Percentiles rank a stretch among this genome's conserved stretches.
Conservation (phyloP, 2,888 invertebrate species). For the Petrophora chlorosata region DNA sequence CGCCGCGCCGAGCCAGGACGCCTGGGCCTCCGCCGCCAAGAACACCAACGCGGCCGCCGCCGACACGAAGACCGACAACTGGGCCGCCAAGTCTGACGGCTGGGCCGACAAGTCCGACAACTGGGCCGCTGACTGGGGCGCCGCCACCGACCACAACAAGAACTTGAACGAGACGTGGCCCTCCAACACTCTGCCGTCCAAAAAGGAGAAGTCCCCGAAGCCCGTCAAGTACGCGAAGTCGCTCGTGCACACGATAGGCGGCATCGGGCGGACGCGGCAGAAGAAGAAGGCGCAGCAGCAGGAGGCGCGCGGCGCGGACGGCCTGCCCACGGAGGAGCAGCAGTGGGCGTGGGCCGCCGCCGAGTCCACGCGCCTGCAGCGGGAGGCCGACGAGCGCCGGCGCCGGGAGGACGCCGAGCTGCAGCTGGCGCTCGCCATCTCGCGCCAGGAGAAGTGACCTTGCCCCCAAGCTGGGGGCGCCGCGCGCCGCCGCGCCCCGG, state of each 20-base stretch:
- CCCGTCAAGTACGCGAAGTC: conserved; percentile 77
- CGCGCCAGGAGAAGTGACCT: conserved; percentile 77
- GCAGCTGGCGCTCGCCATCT: conserved; percentile 88
- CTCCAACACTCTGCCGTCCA: conserved; percentile 64
- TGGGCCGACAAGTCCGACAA: conserved; percentile 45
- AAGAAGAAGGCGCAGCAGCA: conserved; percentile 56
- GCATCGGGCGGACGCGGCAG: conserved; percentile 65
- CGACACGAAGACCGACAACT: conserved; percentile 65
- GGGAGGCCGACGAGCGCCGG: conserved; percentile 83
- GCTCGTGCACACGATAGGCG: conserved; percentile 76
- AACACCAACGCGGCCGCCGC: conserved; percentile 33
- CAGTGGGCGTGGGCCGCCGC: conserved; percentile 90
- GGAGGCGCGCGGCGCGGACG: conserved; percentile 53
- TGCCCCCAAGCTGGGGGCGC: conserved; percentile 4
- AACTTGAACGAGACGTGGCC: conserved; percentile 78
- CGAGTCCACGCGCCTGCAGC: conserved; percentile 86
- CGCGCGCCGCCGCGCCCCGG: conserved; percentile 6
- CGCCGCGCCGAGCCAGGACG: conserved; percentile 35
- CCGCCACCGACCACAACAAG: conserved; percentile 56
- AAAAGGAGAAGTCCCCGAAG: conserved; percentile 78
- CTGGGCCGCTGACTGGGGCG: conserved; percentile 50
- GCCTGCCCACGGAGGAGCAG: conserved; percentile 84
- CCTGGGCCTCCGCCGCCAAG: conserved; percentile 45
- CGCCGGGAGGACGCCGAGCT: conserved; percentile 88
- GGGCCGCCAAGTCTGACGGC: conserved; percentile 54